Conservation (phyloP, 2,888 invertebrate species). For the Epinotia ramella region DNA sequence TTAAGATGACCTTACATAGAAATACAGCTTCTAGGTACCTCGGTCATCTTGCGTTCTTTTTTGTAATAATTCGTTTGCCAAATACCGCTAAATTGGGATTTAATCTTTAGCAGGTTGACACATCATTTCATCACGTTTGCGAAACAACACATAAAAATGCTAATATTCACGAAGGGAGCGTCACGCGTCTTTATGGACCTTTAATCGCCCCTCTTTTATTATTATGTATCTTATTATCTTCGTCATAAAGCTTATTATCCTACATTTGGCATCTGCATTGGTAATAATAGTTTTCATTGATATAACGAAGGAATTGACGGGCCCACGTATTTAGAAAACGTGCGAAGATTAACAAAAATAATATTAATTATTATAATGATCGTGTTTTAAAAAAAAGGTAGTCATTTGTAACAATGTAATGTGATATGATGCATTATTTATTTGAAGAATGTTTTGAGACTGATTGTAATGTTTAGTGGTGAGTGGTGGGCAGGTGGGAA, state of each 20-base stretch:
- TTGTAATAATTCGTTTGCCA: slow-evolving; percentile 29
- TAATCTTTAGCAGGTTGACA: slow-evolving; percentile 26
- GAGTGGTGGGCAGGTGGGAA: too few species aligned
- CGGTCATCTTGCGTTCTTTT: not conserved
- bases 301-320: not conserved
- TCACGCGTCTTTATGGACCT: not conserved
- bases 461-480: not conserved
- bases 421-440: slow-evolving; percentile 9
- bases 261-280: not conserved
- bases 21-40: not conserved
- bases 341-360: not conserved
- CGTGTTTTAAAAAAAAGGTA: not conserved
- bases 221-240: not conserved
- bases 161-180: slow-evolving; percentile 25
- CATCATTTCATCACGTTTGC: slow-evolving; percentile 26
- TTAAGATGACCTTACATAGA: not conserved
- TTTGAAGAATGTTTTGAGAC: slow-evolving; percentile 12
- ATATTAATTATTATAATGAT: not conserved
- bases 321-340: not conserved
- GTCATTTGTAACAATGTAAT: not conserved
- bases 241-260: not conserved
- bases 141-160: slow-evolving; percentile 37
- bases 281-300: not conserved
- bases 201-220: not conserved
- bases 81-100: slow-evolving; percentile 28